phyloP scores from a whole-genome alignment of 2,888 invertebrate genomes.

The Sceliomorpha sp. region DNA sequence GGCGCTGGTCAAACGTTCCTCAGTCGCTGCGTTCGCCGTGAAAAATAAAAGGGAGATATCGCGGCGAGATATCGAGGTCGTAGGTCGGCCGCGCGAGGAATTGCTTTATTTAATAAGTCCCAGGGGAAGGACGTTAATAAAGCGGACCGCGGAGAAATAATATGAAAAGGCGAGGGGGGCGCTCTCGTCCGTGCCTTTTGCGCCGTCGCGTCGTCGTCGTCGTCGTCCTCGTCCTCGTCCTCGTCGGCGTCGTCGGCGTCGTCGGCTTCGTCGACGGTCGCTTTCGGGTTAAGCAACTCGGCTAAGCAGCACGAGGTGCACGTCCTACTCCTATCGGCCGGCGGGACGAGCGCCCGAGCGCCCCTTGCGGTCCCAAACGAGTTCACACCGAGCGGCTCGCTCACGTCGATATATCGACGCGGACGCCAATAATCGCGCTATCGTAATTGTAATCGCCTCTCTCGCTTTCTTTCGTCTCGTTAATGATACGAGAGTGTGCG shows the following conservation, averaged over 20 bases:
- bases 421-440: conserved; percentile 1
- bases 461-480: no score
- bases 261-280: conserved; percentile 38
- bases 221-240: no score
- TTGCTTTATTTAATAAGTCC: conserved; percentile 78
- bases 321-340: conserved; percentile 31
- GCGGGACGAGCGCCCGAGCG: conserved; percentile 21
- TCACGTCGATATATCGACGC: no score
- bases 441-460: background rate
- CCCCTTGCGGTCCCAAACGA: conserved; percentile 9
- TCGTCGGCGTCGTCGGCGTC: conserved; percentile 46
- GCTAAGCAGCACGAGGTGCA: conserved; percentile 40
- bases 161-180: conserved; percentile 53
- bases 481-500: no score
- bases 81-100: conserved; percentile 69
- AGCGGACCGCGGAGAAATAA: conserved; percentile 59
- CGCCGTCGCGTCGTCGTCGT: no score
- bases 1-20: conserved; percentile 45
- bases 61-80: conserved; percentile 60
- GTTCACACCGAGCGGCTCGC: conserved; percentile 5
- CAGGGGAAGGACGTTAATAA: conserved; percentile 71
- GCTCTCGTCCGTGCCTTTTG: conserved; percentile 48
- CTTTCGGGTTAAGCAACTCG: conserved; percentile 49
- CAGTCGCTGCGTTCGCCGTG: conserved; percentile 50
- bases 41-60: conserved; percentile 57